Percentiles rank a stretch among this genome's conserved stretches.
These are phyloP conservation scores for Tetragonula carbonaria DNA, from an alignment of 2,888 invertebrate species.

Conservation along the genomic window DNA sequence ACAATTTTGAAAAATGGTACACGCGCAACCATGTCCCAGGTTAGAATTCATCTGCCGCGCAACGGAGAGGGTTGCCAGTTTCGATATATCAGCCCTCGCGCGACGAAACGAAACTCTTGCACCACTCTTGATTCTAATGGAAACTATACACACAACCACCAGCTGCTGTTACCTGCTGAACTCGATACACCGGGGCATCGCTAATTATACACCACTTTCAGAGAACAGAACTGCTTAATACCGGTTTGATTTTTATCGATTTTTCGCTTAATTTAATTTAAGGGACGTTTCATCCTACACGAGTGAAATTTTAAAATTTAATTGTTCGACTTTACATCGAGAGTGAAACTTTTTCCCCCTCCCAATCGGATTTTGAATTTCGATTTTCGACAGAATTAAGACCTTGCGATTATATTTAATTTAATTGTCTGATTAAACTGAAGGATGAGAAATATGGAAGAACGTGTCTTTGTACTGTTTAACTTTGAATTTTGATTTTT, in stretches of 20 bases:
- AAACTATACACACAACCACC: constrained; percentile 1
- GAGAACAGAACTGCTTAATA: constrained; percentile 9
- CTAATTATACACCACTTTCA: constrained; percentile 8
- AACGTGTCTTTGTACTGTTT: too few species aligned
- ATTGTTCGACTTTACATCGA: too few species aligned
- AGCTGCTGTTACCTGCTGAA: background rate
- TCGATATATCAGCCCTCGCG: background rate
- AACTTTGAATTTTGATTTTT: too few species aligned
- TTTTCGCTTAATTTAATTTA: constrained; percentile 3
- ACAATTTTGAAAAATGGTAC: constrained; percentile 17
- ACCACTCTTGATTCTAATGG: constrained; percentile 10
- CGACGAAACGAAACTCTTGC: constrained; percentile 17
- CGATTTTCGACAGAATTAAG: too few species aligned
- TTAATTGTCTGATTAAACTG: too few species aligned
- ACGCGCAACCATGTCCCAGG: constrained; percentile 3
- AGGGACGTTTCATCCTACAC: background rate
- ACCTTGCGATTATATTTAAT: too few species aligned
- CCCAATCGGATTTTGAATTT: too few species aligned
- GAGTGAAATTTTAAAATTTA: too few species aligned
- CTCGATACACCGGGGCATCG: background rate
- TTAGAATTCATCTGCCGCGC: background rate
- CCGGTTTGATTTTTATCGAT: constrained; percentile 8
- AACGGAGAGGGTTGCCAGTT: background rate
- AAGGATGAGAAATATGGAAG: too few species aligned
- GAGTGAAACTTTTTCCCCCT: too few species aligned